These are phyloP conservation scores for Dolomedes plantarius DNA, from an alignment of 2,888 invertebrate genomes.

Conservation along the genomic window DNA sequence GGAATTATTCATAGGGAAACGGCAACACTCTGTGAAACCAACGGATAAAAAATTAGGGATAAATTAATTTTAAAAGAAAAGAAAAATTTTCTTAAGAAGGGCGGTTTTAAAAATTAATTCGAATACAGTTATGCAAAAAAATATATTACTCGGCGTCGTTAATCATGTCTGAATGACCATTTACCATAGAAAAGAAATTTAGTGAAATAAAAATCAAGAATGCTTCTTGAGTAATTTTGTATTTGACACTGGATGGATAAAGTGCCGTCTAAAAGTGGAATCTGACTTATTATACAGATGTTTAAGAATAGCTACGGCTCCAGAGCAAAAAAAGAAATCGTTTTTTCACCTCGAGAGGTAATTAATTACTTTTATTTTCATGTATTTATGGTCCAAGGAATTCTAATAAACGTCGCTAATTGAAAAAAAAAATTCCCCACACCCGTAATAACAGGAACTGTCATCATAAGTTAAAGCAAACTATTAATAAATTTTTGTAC, in stretches of 20 bases:
- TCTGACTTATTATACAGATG: constrained; percentile 9
- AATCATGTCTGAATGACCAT: constrained; percentile 59
- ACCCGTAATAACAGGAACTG: background rate
- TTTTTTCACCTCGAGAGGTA: background rate
- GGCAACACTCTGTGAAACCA: constrained; percentile 10
- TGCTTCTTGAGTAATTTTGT: constrained; percentile 26
- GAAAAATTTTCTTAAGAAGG: background rate
- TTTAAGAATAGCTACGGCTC: background rate
- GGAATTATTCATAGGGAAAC: constrained; percentile 64
- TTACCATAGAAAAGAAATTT: constrained; percentile 20
- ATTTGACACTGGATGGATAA: constrained; percentile 32
- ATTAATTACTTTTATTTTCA: background rate
- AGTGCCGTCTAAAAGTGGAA: constrained; percentile 25
- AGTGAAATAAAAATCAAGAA: constrained; percentile 40
- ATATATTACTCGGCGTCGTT: constrained; percentile 26
- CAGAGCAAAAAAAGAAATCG: background rate
- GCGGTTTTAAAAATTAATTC: constrained; percentile 4
- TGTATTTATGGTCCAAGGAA: background rate
- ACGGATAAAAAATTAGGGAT: constrained; percentile 15
- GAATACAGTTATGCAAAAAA: constrained; percentile 12
- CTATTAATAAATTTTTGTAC: no score
- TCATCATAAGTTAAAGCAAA: background rate
- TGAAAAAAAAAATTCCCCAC: background rate
- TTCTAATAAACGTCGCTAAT: background rate
- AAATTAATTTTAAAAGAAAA: constrained; percentile 67